Percentiles rank a stretch among this genome's conserved stretches.
Evolutionary conservation across 2,888 invertebrate genomes (phyloP).

Genomic region (Apotomis turbidana): DNA sequence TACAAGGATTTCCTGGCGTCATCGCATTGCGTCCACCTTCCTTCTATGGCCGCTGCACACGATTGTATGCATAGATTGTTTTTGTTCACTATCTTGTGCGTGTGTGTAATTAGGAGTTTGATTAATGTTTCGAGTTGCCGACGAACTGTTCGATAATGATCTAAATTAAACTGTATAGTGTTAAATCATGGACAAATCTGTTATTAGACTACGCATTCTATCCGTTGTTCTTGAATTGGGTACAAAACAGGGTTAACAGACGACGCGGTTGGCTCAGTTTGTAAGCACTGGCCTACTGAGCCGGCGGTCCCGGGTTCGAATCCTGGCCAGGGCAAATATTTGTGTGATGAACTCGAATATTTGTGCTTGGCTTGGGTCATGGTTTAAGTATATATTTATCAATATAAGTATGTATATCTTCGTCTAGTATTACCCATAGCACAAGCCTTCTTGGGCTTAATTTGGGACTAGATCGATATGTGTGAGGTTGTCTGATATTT

Average conservation of each 20-base stretch:
- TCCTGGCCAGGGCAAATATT: too few species aligned
- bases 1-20: constrained; percentile 61
- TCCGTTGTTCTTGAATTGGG: not conserved
- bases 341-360: too few species aligned
- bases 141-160: constrained; percentile 15
- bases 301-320: too few species aligned
- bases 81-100: constrained; percentile 21
- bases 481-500: too few species aligned
- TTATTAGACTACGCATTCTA: not conserved
- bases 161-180: not conserved
- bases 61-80: constrained; percentile 35
- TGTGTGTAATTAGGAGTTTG: constrained; percentile 32
- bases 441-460: too few species aligned
- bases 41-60: constrained; percentile 50
- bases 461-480: too few species aligned
- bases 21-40: constrained; percentile 45
- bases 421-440: too few species aligned
- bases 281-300: too few species aligned
- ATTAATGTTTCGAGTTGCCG: constrained; percentile 17
- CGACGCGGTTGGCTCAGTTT: too few species aligned
- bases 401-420: too few species aligned
- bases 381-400: too few species aligned
- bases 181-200: not conserved
- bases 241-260: not conserved
- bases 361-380: too few species aligned